Conservation (phyloP, 2,888 invertebrate genomes). For the Cephus pulcher region DNA sequence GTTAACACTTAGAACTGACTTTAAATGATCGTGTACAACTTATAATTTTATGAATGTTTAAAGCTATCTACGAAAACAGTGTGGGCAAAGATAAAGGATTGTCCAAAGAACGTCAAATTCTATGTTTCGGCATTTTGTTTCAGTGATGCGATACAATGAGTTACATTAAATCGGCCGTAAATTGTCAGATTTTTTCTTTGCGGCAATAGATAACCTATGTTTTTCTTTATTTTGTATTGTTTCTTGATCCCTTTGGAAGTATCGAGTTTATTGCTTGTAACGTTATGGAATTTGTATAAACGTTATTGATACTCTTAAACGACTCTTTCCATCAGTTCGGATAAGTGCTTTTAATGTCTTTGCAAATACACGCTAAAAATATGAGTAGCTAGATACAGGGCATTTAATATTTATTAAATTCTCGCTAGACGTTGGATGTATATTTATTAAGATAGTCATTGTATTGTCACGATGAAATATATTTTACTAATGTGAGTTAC, state of each 20-base stretch:
- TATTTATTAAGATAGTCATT: slow-evolving; percentile 18
- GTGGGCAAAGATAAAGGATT: neutral
- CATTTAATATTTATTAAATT: neutral
- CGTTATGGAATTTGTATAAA: neutral
- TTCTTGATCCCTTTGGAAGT: neutral
- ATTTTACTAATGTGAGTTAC: slow-evolving; percentile 20
- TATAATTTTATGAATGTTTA: neutral
- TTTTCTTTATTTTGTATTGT: neutral
- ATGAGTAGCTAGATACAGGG: neutral
- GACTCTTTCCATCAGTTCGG: neutral
- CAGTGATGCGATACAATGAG: neutral
- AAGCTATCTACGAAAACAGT: neutral
- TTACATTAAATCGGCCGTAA: neutral
- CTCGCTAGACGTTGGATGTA: neutral
- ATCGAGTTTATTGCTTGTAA: neutral
- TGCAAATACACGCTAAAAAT: neutral
- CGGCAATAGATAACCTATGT: neutral
- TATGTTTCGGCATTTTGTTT: neutral
- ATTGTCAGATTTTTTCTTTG: neutral
- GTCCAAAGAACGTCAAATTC: neutral
- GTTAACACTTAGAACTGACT: neutral
- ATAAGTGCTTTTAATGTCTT: neutral
- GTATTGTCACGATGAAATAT: slow-evolving; percentile 39
- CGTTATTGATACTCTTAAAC: neutral
- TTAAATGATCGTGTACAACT: neutral